Conservation (phyloP, 2,113 vertebrate species). For the Leucopternis melanops region DNA sequence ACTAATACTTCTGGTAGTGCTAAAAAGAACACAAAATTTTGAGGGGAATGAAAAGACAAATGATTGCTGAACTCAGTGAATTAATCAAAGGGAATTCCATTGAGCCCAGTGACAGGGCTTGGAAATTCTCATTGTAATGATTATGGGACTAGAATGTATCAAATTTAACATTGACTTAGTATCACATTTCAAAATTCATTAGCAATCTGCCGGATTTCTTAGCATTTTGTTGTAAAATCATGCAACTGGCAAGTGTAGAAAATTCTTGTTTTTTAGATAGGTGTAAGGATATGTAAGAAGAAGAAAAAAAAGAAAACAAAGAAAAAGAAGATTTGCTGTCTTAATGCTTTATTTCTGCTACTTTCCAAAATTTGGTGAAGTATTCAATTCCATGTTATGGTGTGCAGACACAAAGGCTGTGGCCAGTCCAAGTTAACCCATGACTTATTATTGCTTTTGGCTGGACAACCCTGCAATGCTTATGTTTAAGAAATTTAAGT, state of each 20-base stretch:
- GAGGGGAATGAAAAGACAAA: background rate
- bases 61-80: background rate
- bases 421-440: rapidly evolving
- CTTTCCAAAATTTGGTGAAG: background rate
- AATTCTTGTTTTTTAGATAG: background rate
- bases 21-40: background rate
- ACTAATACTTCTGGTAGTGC: background rate
- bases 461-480: rapidly evolving
- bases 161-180: background rate
- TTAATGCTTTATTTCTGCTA: background rate
- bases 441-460: background rate
- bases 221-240: background rate
- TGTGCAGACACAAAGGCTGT: background rate
- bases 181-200: background rate
- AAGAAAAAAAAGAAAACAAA: background rate
- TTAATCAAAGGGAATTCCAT: background rate
- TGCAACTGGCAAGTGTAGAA: background rate
- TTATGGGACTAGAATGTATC: background rate
- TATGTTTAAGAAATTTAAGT: background rate
- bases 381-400: rapidly evolving
- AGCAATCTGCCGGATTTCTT: background rate
- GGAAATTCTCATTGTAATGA: background rate
- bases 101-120: background rate
- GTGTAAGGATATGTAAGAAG: background rate
- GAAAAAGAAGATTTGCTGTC: background rate